Evolutionary conservation across 2,888 invertebrate species (phyloP), one percentile per base, ranked within the genome.

Genomic region (Lasiommata megera): DNA sequence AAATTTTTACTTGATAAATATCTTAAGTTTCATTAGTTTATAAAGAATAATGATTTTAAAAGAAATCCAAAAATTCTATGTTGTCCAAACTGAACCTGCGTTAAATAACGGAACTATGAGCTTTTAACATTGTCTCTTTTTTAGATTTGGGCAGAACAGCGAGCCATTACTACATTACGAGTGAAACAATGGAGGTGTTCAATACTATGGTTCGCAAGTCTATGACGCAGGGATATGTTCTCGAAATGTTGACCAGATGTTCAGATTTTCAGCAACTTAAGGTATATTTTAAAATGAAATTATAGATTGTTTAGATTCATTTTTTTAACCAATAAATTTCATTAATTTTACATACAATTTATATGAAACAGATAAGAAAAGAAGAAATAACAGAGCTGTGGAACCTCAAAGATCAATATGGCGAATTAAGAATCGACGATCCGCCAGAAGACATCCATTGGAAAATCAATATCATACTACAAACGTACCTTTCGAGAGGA

Each of bases 221-320:
- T 23, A 97, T 98, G 96, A 94, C 94, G 3, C 97, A 97, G 66
- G 93, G 94, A 0, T 96, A 97, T 64, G 94, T 98, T 28, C 90
- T 99, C n/a, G 94, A 94, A 63, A 95, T 99, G 94, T 94, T 99
- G 52, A 96, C 98, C 0, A 93, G 95, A 62, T 95, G 99, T 2
- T 96, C 97, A 44, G 99, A 99, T 83, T 99, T 99, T 84, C 94
- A 97, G 62, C 98, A 99, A 74, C 92, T 99, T 0, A 99, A 99
- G 92, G 96, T 95, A 70, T 71, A 61, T 37, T 54, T 6, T 34
- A 5, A 5, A 23, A 23, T 3, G 5, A 3, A 23, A 23, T 23
- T 23, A 23, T 23, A 23, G n/a, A n/a, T n/a, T n/a, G n/a, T n/a
- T n/a, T n/a, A n/a, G n/a, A n/a, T n/a, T n/a, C n/a, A n/a, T n/a